These are phyloP conservation scores for Lithobates pipiens DNA, from an alignment of 2,797 vertebrate genomes.

Conservation along the genomic window DNA sequence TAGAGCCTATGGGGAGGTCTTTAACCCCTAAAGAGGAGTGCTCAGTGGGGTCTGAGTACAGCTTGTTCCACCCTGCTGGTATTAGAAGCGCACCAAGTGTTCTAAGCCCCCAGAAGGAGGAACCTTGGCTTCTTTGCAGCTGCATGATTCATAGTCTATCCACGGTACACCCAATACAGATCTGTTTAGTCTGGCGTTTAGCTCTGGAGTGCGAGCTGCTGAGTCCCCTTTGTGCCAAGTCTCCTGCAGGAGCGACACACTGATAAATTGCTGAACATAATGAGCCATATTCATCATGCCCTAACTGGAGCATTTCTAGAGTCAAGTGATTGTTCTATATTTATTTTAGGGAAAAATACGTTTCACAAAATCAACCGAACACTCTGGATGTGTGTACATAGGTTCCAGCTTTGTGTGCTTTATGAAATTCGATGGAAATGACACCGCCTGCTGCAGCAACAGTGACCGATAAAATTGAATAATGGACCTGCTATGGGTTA, in stretches of 20 bases:
- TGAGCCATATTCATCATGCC: constrained; percentile 25
- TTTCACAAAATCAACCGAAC: neutral
- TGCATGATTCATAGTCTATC: neutral
- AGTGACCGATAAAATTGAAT: too few relatives aligned
- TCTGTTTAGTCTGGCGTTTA: constrained; percentile 7
- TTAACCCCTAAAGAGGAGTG: too few relatives aligned
- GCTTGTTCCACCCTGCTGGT: too few relatives aligned
- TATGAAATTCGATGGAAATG: too few relatives aligned
- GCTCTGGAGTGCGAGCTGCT: neutral
- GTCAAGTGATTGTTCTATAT: constrained; percentile 3
- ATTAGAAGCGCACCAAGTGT: neutral
- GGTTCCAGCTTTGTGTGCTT: too few relatives aligned
- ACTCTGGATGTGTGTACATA: neutral
- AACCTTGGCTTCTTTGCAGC: neutral
- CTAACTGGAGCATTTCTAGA: constrained; percentile 4
- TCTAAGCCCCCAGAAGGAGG: neutral
- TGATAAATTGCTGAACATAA: constrained; percentile 13
- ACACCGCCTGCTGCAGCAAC: too few relatives aligned
- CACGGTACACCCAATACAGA: neutral
- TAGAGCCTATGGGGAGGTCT: too few relatives aligned
- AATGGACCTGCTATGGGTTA: too few relatives aligned
- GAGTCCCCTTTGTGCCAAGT: neutral
- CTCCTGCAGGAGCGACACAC: neutral
- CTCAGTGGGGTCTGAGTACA: too few relatives aligned
- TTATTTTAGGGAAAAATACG: neutral